Conservation (phyloP, 2,113 vertebrate species). For the Pseudolaguvia tuberculata region DNA sequence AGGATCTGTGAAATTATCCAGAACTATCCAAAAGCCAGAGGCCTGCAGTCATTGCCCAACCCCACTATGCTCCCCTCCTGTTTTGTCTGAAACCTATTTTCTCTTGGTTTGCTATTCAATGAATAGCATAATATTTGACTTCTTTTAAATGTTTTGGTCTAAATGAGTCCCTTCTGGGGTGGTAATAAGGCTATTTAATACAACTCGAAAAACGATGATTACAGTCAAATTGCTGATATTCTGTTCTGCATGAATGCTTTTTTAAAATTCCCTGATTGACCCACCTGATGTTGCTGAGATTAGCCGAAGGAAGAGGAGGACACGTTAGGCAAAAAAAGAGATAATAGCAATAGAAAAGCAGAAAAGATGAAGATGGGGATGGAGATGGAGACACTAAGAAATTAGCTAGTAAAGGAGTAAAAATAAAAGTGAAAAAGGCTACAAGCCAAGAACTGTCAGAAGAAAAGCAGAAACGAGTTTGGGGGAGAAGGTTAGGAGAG, state of each 20-base stretch:
- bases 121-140: conserved; percentile 15
- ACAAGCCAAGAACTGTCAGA: background rate
- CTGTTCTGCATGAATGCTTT: background rate
- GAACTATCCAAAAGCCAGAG: conserved; percentile 31
- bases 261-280: conserved; percentile 35
- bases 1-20: conserved; percentile 41
- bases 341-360: background rate
- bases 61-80: conserved; percentile 11
- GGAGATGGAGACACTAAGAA: background rate
- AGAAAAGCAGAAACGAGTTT: conserved; percentile 9
- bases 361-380: background rate
- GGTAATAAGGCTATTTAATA: conserved; percentile 31
- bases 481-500: conserved; percentile 3
- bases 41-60: conserved; percentile 30
- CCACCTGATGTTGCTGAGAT: conserved; percentile 27
- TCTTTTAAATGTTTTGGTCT: conserved; percentile 3
- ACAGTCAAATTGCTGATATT: conserved; percentile 20
- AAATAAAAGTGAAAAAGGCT: conserved; percentile 12
- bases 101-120: conserved; percentile 24
- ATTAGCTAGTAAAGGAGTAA: conserved; percentile 6
- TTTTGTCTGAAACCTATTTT: conserved; percentile 31
- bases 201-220: conserved; percentile 27
- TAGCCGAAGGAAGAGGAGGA: background rate
- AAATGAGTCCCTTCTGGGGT: conserved; percentile 5
- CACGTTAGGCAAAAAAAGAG: too few species aligned